A percentile compares a stretch with the other conserved stretches of the same genome.
Evolutionary conservation across 2,888 invertebrate genomes (phyloP).

Genomic region (Calameuta pallipes): DNA sequence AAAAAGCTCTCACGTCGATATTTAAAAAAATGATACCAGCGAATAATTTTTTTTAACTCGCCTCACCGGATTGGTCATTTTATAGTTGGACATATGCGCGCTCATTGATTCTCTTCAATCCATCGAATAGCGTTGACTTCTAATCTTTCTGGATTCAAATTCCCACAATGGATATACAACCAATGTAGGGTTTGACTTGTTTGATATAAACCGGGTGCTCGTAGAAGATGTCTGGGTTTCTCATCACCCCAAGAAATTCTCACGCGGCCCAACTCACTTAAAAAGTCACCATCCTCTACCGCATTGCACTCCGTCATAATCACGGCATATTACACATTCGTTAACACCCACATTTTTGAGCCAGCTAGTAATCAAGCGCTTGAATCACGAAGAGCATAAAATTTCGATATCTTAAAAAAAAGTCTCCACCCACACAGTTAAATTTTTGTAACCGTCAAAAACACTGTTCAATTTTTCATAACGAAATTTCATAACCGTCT

Average conservation of each 20-base stretch:
- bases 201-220: slow-evolving; percentile 25
- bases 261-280: slow-evolving; percentile 23
- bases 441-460: neutral
- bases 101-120: neutral
- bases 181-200: slow-evolving; percentile 1
- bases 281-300: slow-evolving; percentile 23
- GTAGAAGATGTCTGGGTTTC: slow-evolving; percentile 33
- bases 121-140: neutral
- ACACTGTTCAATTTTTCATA: neutral
- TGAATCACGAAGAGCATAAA: neutral
- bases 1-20: neutral
- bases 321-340: slow-evolving; percentile 20
- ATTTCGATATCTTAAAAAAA: neutral
- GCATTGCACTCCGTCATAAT: slow-evolving; percentile 19
- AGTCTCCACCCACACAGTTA: neutral
- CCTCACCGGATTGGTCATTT: neutral
- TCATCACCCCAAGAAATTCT: slow-evolving; percentile 33
- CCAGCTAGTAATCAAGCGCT: neutral
- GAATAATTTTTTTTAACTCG: neutral
- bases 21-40: neutral
- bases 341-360: slow-evolving; percentile 18
- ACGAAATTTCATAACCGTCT: neutral
- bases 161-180: neutral
- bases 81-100: neutral
- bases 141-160: neutral